Evolutionary conservation across 2,113 vertebrate genomes (phyloP).

Genomic region (Melanocharis versteri): DNA sequence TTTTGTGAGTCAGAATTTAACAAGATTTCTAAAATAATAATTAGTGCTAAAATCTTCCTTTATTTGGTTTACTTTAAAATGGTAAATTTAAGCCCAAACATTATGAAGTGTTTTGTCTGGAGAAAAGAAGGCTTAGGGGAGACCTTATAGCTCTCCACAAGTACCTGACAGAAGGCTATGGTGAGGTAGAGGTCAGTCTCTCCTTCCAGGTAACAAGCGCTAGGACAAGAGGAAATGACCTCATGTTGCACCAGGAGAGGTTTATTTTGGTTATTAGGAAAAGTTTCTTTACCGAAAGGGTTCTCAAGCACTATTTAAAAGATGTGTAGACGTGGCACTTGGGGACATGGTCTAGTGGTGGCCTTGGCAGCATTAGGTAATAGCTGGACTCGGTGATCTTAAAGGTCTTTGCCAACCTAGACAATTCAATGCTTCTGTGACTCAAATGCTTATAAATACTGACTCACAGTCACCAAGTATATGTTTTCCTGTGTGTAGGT

Average conservation of each 20-base stretch:
- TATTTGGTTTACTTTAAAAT: neutral
- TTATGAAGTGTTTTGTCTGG: neutral
- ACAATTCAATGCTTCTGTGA: neutral
- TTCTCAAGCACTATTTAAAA: neutral
- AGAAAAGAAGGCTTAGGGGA: neutral
- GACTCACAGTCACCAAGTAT: neutral
- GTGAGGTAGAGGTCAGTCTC: neutral
- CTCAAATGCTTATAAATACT: neutral
- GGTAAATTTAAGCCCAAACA: neutral
- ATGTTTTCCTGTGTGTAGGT: neutral
- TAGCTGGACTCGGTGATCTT: neutral
- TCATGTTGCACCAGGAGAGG: neutral
- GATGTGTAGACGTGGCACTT: fast-evolving
- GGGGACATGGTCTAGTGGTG: neutral
- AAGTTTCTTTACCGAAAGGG: neutral
- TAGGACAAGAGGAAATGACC: neutral
- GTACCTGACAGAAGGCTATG: neutral
- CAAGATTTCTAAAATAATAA: neutral
- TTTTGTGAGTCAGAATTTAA: neutral
- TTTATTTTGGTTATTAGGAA: neutral
- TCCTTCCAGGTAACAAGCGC: neutral
- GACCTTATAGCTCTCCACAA: neutral
- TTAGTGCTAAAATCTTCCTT: neutral
- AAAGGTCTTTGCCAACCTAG: neutral
- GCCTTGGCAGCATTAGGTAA: neutral